Evolutionary conservation across 2,113 vertebrate species (phyloP).

Genomic region (Serinus canaria): DNA sequence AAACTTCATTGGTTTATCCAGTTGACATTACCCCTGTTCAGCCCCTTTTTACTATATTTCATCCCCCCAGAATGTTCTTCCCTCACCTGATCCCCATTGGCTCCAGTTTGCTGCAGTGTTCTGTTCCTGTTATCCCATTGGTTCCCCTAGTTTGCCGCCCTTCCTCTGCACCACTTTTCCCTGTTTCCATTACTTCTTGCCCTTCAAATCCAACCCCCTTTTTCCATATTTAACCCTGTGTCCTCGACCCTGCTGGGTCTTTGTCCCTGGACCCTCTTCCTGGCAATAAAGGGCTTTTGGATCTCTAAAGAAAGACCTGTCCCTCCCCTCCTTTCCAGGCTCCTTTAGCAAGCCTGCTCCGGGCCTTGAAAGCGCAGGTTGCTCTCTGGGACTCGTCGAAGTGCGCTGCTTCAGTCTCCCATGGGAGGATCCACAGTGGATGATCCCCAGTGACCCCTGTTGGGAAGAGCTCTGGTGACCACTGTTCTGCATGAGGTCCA

Average conservation of each 20-base stretch:
- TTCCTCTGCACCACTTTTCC: background rate
- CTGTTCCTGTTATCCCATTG: background rate
- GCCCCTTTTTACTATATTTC: background rate
- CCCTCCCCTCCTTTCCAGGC: too few species aligned
- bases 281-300: too few species aligned
- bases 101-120: background rate
- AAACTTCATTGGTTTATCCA: background rate
- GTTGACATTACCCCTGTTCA: background rate
- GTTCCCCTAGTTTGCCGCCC: background rate
- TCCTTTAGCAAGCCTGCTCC: too few species aligned
- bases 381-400: too few species aligned
- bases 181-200: background rate
- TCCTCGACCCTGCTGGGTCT: background rate
- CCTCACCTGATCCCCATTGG: too few species aligned
- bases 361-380: too few species aligned
- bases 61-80: background rate
- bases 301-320: too few species aligned
- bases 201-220: background rate
- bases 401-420: too few species aligned
- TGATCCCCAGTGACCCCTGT: background rate
- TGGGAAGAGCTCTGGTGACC: background rate
- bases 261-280: too few species aligned
- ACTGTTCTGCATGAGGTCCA: rapidly evolving
- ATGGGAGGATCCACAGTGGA: rapidly evolving
- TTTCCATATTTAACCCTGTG: background rate